These are phyloP conservation scores for Conistra vaccinii DNA, from an alignment of 2,888 invertebrate species.

Conservation along the genomic window DNA sequence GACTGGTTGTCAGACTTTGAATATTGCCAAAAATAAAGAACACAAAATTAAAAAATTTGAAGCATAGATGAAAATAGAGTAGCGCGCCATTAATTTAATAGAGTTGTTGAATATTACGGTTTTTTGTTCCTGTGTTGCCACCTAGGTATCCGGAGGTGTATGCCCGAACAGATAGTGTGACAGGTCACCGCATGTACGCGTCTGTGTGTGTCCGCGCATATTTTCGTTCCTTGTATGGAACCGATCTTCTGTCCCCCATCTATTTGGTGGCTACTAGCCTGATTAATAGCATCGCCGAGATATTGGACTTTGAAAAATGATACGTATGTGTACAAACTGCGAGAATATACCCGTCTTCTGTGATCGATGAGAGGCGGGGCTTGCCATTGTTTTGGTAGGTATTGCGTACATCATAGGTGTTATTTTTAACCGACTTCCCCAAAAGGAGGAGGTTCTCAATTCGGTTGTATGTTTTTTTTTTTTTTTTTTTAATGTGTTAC, in stretches of 20 bases:
- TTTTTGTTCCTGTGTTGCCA: background rate
- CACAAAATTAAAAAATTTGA: background rate
- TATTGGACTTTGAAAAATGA: conserved; percentile 59
- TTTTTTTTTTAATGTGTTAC: no score
- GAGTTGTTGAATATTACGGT: background rate
- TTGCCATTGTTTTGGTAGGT: conserved; percentile 30
- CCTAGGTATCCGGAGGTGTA: background rate
- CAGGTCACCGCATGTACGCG: background rate
- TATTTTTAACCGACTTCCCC: no score
- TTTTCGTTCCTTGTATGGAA: background rate
- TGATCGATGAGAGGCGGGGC: conserved; percentile 47
- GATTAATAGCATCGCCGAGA: conserved; percentile 44
- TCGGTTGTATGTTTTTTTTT: no score
- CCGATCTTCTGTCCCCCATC: background rate
- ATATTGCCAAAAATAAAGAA: background rate
- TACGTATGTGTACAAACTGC: conserved; percentile 40
- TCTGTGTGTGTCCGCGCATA: no score
- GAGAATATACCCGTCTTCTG: conserved; percentile 22
- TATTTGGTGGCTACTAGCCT: conserved; percentile 1
- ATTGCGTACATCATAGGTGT: no score
- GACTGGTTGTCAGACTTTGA: no score
- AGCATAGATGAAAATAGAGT: background rate
- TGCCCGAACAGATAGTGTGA: background rate
- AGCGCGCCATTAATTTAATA: background rate
- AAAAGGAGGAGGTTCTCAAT: no score